These are phyloP conservation scores for Acheta domesticus DNA, from an alignment of 2,888 invertebrate genomes.

Conservation along the genomic window DNA sequence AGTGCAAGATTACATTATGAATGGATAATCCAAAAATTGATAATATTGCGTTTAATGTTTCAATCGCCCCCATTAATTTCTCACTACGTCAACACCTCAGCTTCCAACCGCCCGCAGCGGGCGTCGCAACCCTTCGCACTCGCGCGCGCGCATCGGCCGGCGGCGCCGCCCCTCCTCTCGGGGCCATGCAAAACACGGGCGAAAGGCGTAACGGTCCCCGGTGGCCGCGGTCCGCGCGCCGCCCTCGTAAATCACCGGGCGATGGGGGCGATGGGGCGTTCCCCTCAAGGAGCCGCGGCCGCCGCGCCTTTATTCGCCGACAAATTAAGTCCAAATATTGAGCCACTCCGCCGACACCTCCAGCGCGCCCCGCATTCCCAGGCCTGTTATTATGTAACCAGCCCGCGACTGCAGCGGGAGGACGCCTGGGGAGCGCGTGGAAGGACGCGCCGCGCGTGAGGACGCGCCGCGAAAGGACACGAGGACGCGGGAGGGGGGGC, in stretches of 20 bases:
- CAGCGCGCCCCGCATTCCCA: neutral
- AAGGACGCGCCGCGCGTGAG: too few relatives aligned
- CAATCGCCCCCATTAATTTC: too few relatives aligned
- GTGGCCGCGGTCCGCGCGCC: neutral
- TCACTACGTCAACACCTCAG: too few relatives aligned
- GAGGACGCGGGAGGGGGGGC: neutral
- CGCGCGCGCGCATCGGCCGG: too few relatives aligned
- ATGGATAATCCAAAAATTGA: too few relatives aligned
- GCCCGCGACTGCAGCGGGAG: neutral
- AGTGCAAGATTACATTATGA: too few relatives aligned
- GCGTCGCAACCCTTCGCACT: too few relatives aligned
- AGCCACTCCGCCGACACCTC: neutral
- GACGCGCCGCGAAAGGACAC: neutral
- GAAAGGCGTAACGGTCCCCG: neutral
- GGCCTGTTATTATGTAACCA: neutral
- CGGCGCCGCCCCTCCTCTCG: too few relatives aligned
- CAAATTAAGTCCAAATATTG: slow-evolving; percentile 18
- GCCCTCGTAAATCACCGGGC: neutral
- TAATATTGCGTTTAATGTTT: too few relatives aligned
- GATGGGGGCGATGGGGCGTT: neutral
- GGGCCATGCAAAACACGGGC: neutral
- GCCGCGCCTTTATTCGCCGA: slow-evolving; percentile 7
- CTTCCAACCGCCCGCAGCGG: too few relatives aligned
- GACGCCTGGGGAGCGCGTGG: neutral
- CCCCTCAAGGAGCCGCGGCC: neutral